These are phyloP conservation scores for Drosophila pectinifera DNA, from an alignment of 1,140 invertebrate species.

Conservation along the genomic window DNA sequence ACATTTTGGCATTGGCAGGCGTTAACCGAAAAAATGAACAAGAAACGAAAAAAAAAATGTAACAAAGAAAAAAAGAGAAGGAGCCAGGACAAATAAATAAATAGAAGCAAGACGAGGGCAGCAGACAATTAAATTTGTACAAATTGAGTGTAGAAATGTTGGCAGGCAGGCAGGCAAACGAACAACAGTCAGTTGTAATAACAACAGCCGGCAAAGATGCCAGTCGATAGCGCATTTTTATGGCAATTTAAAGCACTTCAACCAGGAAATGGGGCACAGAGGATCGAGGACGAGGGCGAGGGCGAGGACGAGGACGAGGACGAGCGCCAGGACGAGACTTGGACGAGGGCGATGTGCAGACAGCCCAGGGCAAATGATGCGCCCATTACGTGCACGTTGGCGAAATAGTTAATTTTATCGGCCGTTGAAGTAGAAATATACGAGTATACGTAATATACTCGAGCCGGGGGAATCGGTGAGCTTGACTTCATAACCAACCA, in stretches of 20 bases:
- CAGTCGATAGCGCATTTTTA: slow-evolving; percentile 77
- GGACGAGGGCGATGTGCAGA: slow-evolving; percentile 27
- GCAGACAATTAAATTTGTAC: slow-evolving; percentile 83
- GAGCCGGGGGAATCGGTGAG: slow-evolving; percentile 14
- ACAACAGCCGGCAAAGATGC: slow-evolving; percentile 52
- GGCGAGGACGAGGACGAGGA: slow-evolving; percentile 5
- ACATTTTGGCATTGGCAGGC: slow-evolving; percentile 59
- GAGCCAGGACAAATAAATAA: slow-evolving; percentile 54
- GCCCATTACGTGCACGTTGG: slow-evolving; percentile 74
- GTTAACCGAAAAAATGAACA: slow-evolving; percentile 63
- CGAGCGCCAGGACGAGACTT: slow-evolving; percentile 1
- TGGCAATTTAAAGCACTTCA: slow-evolving; percentile 78
- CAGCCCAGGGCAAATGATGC: slow-evolving; percentile 70
- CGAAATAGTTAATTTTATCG: slow-evolving; percentile 82
- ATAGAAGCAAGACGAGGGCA: slow-evolving; percentile 56
- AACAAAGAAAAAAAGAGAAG: slow-evolving; percentile 30
- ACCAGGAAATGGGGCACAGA: slow-evolving; percentile 65
- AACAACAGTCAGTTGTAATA: slow-evolving; percentile 38
- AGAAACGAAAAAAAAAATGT: slow-evolving; percentile 16
- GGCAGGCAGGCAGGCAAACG: slow-evolving; percentile 56
- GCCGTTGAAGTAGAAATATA: slow-evolving; percentile 73
- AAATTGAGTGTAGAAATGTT: slow-evolving; percentile 82
- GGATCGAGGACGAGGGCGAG: not conserved
- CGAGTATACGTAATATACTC: slow-evolving; percentile 63
- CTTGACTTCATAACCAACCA: slow-evolving; percentile 76